A percentile compares a stretch with the other conserved stretches of the same genome.
These are phyloP conservation scores for Dermatemys mawii DNA, from an alignment of 2,113 vertebrate genomes.

Conservation along the genomic window DNA sequence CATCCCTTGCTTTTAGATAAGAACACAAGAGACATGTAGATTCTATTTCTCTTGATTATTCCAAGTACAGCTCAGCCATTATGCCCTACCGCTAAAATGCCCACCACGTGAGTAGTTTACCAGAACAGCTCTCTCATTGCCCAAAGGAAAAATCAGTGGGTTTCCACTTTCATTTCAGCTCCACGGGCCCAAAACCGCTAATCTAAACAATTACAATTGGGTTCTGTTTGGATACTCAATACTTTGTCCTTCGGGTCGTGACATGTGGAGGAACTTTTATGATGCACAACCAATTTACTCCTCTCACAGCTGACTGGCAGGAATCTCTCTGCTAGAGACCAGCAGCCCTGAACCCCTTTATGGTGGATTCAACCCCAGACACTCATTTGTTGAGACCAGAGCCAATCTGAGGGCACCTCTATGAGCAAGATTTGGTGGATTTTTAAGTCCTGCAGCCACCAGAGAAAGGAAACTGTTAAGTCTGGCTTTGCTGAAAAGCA, in stretches of 20 bases:
- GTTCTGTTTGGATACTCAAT: neutral
- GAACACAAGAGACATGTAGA: neutral
- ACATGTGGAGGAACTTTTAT: neutral
- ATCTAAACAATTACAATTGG: neutral
- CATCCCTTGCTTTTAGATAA: neutral
- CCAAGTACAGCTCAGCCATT: neutral
- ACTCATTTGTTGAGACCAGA: neutral
- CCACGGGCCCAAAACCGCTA: neutral
- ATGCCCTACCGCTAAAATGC: neutral
- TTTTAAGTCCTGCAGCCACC: neutral
- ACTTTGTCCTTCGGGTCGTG: neutral
- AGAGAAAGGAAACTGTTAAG: neutral
- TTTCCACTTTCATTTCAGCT: neutral
- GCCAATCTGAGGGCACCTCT: neutral
- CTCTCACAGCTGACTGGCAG: rapidly evolving
- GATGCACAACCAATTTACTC: neutral
- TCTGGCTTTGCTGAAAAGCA: neutral
- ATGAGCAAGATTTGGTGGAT: neutral
- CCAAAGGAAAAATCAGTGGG: neutral
- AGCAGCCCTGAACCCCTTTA: neutral
- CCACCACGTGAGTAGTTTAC: neutral
- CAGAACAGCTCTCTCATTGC: neutral
- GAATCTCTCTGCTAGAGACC: rapidly evolving
- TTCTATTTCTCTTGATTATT: neutral
- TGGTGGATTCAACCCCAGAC: neutral